Evolutionary conservation across 53 echinoderm and acorn worm species (phyloP), one percentile per base, ranked within the genome.

Genomic region (Paracentrotus lividus): DNA sequence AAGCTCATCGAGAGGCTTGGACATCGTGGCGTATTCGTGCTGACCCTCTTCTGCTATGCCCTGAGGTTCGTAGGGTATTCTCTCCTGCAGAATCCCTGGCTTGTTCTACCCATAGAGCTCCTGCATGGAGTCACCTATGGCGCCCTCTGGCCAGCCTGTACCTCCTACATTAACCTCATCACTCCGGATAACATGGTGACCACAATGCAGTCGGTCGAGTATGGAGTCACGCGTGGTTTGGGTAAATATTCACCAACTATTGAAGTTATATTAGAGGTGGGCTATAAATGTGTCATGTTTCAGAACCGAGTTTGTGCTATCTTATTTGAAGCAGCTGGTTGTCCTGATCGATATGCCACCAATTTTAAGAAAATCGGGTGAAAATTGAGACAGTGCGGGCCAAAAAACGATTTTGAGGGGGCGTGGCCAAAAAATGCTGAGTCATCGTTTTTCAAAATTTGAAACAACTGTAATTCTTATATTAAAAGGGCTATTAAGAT

Each of bases 71-170:
- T 93, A 20, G 95, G 87, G 15, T 97, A 96, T 77, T 91, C 96
- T 21, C 85, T 96, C n/a, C 84, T 97, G 40, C 45, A 75, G 23
- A 94, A 97, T 77, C 96, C 97, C 0, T 97, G 96, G 96, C 55
- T 95, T 40, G 89, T 97, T n/a, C 49, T 97, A 2, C 96, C 96
- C 0, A 88, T 97, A 51, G 96, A 97, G 38, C 86, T 96, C 10
- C 85, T 97, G 34, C 97, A 97, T 92, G 97, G 97, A 8, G 56
- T 97, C 33, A 95, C 95, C 49, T 96, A 84, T 57, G 97, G 97
- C 49, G 97, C 97, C 4, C 51, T 97, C 24, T 95, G 94, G 93
- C 95, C 97, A 68, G 94, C 97, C 18, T 36, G 61, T 53, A 91
- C 94, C 47, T 92, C 94, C 9, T 97, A 95, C 56, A 85, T 90